Evolutionary conservation across 2,113 vertebrate genomes (phyloP).

Genomic region (Bubo blakistoni): DNA sequence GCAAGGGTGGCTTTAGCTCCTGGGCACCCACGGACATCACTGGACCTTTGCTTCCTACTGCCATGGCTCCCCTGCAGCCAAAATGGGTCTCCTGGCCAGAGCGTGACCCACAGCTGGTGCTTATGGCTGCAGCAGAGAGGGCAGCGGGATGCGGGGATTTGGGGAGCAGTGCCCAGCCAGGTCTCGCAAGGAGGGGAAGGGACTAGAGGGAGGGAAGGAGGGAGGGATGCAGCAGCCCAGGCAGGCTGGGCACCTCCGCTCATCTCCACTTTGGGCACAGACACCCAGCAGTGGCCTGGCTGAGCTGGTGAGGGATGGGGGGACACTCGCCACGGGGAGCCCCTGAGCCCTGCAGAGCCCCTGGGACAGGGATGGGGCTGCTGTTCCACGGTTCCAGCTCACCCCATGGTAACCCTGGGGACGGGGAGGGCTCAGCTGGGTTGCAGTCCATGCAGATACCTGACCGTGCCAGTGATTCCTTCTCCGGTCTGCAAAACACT

Average conservation of each 20-base stretch:
- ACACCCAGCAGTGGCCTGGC: not conserved
- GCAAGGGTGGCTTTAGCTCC: not conserved
- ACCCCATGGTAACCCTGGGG: not conserved
- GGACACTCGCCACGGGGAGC: fast-evolving
- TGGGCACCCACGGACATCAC: not conserved
- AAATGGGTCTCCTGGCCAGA: not conserved
- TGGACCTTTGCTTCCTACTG: not conserved
- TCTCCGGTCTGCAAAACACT: fast-evolving
- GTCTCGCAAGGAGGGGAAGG: not conserved
- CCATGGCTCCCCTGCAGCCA: not conserved
- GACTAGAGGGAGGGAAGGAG: not conserved
- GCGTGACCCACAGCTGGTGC: fast-evolving
- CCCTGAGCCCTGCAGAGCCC: not conserved
- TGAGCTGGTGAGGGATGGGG: not conserved
- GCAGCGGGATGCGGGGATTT: not conserved
- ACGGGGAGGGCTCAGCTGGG: not conserved
- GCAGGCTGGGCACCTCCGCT: not conserved
- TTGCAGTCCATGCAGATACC: not conserved
- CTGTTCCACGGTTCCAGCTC: not conserved
- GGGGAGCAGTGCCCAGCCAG: not conserved
- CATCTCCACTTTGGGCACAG: not conserved
- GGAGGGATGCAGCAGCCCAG: not conserved
- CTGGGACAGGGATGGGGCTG: not conserved
- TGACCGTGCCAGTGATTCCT: not conserved
- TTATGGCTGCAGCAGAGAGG: not conserved